A percentile compares a stretch with the other conserved stretches of the same genome.
Conservation (phyloP, 2,888 invertebrate species). For the Lottia scabra region DNA sequence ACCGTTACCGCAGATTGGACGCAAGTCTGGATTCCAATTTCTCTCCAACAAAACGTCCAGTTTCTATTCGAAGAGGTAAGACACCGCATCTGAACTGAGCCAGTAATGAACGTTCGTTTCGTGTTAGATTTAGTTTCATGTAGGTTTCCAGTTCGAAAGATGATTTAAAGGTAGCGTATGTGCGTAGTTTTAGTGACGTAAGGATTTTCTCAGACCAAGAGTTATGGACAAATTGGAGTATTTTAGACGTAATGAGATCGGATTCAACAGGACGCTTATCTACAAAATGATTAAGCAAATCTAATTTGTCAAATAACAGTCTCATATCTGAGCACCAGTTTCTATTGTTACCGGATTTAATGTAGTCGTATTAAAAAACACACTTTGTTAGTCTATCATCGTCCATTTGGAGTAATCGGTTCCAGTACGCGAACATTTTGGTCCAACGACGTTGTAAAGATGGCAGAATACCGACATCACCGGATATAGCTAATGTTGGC, state of each 20-base stretch:
- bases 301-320: too few relatives aligned
- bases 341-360: background rate
- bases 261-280: too few relatives aligned
- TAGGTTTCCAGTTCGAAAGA: too few relatives aligned
- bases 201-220: too few relatives aligned
- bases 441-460: background rate
- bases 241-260: too few relatives aligned
- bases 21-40: background rate
- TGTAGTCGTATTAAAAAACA: background rate
- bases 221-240: too few relatives aligned
- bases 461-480: background rate
- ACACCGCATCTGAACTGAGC: constrained; percentile 11
- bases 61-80: constrained; percentile 9
- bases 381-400: background rate
- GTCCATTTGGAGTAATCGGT: background rate
- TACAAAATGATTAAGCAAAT: too few relatives aligned
- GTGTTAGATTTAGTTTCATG: background rate
- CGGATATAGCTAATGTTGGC: background rate
- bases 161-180: too few relatives aligned
- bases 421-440: background rate
- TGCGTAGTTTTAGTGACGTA: too few relatives aligned
- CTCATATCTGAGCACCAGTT: background rate
- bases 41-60: constrained; percentile 7
- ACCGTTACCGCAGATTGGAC: background rate
- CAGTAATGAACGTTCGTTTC: background rate